Evolutionary conservation across 2,797 vertebrate species (phyloP), one percentile per base, ranked within the genome.

Genomic region (Poecilia gillii): DNA sequence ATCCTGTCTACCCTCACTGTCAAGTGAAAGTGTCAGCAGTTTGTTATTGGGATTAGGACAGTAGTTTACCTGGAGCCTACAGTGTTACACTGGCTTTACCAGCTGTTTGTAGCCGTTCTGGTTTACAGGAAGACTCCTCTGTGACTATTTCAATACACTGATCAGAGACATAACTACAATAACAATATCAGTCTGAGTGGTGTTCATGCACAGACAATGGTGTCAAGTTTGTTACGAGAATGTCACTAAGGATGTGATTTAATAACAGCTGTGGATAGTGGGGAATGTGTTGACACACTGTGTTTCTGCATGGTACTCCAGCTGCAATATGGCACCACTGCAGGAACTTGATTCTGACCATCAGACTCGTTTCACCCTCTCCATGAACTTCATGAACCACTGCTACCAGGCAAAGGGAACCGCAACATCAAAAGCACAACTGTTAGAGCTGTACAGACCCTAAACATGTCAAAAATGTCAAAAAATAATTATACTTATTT

Each of bases 1-100:
- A 83, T 85, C 74, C 81, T 78, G 62, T 81, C 70, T 70, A 45
- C 45, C 8, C 25, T 64, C 74, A 76, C 4, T 81, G 84, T 87
- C 78, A 76, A 86, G 55, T 85, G 12, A 31, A 45, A 62, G 45
- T 47, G 46, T 79, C 64, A 77, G 75, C 55, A 49, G 7, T 59
- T 77, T 62, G 73, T 41, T 28, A 68, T n/a, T 25, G 39, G 41
- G 49, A 43, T 12, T 23, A 39, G 5, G 41, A 70, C 41, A n/a
- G 9, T 43, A 25, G 31, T 77, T 78, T 45, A 28, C 20, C 71
- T 28, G 41, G 59, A 82, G 59, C 23, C 31, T 16, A 20, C 33
- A 73, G 71, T 16, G 73, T 25, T 39, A 49, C 5, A 16, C 72
- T 23, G 45, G 31, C 46, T 53, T 47, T 47, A 13, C 1, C 74